Evolutionary conservation across 2,797 vertebrate species (phyloP), one percentile per base, ranked within the genome.

Genomic region (Pseudochirops cupreus): DNA sequence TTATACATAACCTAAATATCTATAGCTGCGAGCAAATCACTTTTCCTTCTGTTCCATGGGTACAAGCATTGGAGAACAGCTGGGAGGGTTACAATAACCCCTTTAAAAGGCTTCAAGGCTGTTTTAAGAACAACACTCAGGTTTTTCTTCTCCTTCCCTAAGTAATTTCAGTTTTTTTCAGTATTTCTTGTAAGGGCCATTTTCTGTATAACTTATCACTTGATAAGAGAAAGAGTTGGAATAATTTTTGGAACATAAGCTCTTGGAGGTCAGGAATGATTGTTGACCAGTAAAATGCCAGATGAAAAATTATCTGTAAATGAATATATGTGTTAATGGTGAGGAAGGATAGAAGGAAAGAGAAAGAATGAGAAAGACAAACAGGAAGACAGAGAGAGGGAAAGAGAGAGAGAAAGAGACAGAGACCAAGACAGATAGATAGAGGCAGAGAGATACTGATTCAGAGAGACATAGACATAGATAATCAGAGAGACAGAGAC

Each of bases 1-100:
- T 87, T 90, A 33, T 57, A 92, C 96, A 96, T 96, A 95, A 97
- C 97, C 97, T 89, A 97, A 95, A 96, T 92, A 92, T 96, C 97
- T 97, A 94, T 94, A 94, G 96, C 97, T 97, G 56, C 94, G 93
- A 97, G 94, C 1, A 0, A 96, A 95, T 93, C 92, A 93, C 96
- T 97, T 96, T 96, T 92, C 97, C 98, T 97, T 97, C 97, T 98
- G 96, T 94, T 98, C 62, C 52, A 39, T 92, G 96, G 95, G 97
- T 56, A 91, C 87, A 91, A 46, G 97, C 74, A 90, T 57, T 67
- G 50, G 94, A 87, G 94, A 97, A 96, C 97, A 98, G 94, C 98
- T 98, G 98, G 98, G 95, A 96, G 93, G 93, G 12, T 94, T 98
- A 97, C 59, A 91, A 90, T 96, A 95, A 96, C 95, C 96, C 97